These are phyloP conservation scores for Varroa destructor DNA, from an alignment of 1,140 invertebrate species.

Conservation along the genomic window DNA sequence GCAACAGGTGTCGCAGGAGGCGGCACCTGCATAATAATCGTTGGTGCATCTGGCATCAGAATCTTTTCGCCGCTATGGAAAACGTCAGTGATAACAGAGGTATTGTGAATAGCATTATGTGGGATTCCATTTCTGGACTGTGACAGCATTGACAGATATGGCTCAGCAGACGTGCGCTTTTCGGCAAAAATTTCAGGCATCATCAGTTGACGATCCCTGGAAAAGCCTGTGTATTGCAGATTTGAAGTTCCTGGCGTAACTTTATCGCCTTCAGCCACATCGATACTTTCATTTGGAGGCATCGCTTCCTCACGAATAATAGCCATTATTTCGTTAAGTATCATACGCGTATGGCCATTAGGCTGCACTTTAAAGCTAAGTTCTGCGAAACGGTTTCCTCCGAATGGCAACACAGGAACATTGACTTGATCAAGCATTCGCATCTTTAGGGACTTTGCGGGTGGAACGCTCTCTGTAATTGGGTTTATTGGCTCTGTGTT, in stretches of 20 bases:
- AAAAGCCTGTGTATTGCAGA: too few relatives aligned
- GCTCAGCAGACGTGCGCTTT: background rate
- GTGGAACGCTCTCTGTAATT: too few relatives aligned
- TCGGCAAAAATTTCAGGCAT: too few relatives aligned
- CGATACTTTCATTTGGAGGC: background rate
- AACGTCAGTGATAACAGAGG: constrained; percentile 11
- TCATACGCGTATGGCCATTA: background rate
- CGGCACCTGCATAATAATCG: constrained; percentile 24
- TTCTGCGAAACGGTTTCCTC: constrained; percentile 21
- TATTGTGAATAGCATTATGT: too few relatives aligned
- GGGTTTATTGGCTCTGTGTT: too few relatives aligned
- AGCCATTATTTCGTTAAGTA: constrained; percentile 20
- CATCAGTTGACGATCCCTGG: too few relatives aligned
- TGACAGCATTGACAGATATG: background rate
- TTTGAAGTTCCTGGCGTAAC: background rate
- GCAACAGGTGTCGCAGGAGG: background rate
- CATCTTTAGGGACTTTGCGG: background rate
- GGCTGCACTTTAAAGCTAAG: background rate
- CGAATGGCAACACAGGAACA: constrained; percentile 23
- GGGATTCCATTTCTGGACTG: background rate
- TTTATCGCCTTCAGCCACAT: background rate
- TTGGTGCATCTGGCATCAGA: constrained; percentile 27
- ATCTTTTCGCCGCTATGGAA: background rate
- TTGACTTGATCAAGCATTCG: constrained; percentile 2
- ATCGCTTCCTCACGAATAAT: constrained; percentile 14